phyloP scores from a whole-genome alignment of 2,113 vertebrate genomes.

The Scatophagus argus region DNA sequence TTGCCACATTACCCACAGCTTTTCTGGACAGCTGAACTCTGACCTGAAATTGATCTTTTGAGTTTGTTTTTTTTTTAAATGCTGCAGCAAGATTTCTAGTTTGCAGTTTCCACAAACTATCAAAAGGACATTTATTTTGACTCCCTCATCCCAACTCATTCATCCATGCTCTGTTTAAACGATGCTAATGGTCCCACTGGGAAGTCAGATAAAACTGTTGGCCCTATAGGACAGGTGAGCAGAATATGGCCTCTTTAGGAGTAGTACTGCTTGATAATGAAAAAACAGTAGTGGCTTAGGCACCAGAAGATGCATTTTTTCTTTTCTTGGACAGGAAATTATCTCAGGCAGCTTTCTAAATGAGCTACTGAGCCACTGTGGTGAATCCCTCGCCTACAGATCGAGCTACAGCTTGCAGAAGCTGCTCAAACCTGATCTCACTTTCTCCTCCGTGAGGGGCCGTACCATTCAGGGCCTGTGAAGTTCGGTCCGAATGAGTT shows the following conservation, averaged over 20 bases:
- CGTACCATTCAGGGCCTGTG: too few relatives aligned
- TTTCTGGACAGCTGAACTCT: conserved; percentile 17
- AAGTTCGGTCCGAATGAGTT: not conserved
- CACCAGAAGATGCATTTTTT: conserved; percentile 39
- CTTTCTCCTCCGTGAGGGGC: conserved; percentile 16
- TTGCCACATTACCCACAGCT: conserved; percentile 19
- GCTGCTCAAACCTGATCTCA: not conserved
- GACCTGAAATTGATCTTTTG: conserved; percentile 19
- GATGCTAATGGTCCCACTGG: conserved; percentile 32
- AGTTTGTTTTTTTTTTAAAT: not conserved
- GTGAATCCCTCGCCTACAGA: conserved; percentile 10
- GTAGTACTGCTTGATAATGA: conserved; percentile 27
- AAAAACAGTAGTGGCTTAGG: conserved; percentile 20
- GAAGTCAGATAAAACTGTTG: conserved; percentile 38
- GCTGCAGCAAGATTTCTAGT: not conserved
- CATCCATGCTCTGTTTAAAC: conserved; percentile 17
- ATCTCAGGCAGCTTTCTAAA: conserved; percentile 51
- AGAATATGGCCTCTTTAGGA: conserved; percentile 35
- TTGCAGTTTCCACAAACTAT: not conserved
- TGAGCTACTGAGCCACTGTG: conserved; percentile 27
- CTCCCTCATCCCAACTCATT: conserved; percentile 27
- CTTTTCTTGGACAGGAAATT: conserved; percentile 50
- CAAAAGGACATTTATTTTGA: conserved; percentile 3
- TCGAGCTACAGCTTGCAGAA: conserved; percentile 11
- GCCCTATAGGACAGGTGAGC: conserved; percentile 29